Base-by-base conservation (phyloP, 2,888 invertebrate genomes). In the Cephus runcator region DNA sequence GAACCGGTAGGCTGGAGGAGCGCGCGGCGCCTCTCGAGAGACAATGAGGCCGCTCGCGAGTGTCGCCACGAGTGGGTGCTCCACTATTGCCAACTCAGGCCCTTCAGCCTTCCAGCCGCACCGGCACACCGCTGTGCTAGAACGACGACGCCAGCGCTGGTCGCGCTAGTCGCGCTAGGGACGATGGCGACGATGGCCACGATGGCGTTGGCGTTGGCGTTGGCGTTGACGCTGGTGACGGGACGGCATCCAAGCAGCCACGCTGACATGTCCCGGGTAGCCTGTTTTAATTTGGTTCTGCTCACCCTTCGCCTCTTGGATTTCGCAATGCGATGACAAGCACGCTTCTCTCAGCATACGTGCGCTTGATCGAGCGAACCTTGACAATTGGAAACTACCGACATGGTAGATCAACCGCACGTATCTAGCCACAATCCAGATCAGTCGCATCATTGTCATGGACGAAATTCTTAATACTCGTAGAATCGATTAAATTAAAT, bases 41-140 rank as follows among this genome's bases (percentile, higher is more conserved):
- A 91, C 91, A 91, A 91, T 91, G 91, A 91, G 91, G 90, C 90
- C 90, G 91, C 90, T 91, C 90, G 88, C 88, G 88, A 91, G 91
- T 91, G 91, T 91, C 90, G 88, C 90, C 89, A 88, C 87, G 89
- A 91, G 91, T 90, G 89, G 90, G 83, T 88, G 87, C 83, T 91
- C 87, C 88, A 91, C 90, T 91, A 91, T 91, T 91, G 91, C 91
- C 90, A 90, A 91, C 91, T 91, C 91, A 91, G 91, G 89, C 88
- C 88, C 91, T 91, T 90, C 88, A 91, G 85, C 40, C 40, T 40
- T 40, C 40, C 78, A 85, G 82, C 85, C 82, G 84, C 85, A 84
- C 82, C 69, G 76, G 78, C 79, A 81, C 81, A 81, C 81, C 76
- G 81, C 78, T 77, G 81, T 79, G 77, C 82, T 79, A 81, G 81